phyloP scores from a whole-genome alignment of 2,797 vertebrate genomes.

The Acanthurus lineatus region DNA sequence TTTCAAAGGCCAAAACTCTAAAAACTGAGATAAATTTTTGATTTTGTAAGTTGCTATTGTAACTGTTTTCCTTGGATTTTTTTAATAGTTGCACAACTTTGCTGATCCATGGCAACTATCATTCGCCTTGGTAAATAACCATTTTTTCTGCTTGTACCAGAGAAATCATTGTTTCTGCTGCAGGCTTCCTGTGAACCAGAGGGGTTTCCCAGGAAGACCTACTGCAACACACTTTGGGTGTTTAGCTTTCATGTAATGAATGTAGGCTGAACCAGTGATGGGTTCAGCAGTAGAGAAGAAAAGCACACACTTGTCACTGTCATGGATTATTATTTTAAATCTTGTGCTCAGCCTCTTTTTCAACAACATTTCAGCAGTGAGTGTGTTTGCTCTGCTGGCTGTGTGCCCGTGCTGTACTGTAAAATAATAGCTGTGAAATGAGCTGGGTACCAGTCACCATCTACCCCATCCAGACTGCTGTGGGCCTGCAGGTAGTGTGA shows the following conservation, averaged over 20 bases:
- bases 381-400: constrained; percentile 50
- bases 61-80: background rate
- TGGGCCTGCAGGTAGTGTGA: constrained; percentile 64
- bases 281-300: constrained; percentile 29
- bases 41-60: background rate
- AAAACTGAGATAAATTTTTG: background rate
- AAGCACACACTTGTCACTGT: constrained; percentile 59
- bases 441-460: constrained; percentile 85
- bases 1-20: background rate
- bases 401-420: constrained; percentile 56
- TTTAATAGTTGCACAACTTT: background rate
- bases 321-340: constrained; percentile 47
- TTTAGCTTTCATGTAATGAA: background rate
- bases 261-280: constrained; percentile 2
- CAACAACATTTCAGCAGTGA: constrained; percentile 57
- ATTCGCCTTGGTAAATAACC: background rate
- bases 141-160: background rate
- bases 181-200: constrained; percentile 2
- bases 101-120: background rate
- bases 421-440: constrained; percentile 69
- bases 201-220: background rate
- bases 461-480: constrained; percentile 47
- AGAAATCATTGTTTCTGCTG: background rate
- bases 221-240: background rate
- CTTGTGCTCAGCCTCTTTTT: constrained; percentile 24